Base-by-base conservation (phyloP, 1,140 invertebrate species). In the Aricia agestis region DNA sequence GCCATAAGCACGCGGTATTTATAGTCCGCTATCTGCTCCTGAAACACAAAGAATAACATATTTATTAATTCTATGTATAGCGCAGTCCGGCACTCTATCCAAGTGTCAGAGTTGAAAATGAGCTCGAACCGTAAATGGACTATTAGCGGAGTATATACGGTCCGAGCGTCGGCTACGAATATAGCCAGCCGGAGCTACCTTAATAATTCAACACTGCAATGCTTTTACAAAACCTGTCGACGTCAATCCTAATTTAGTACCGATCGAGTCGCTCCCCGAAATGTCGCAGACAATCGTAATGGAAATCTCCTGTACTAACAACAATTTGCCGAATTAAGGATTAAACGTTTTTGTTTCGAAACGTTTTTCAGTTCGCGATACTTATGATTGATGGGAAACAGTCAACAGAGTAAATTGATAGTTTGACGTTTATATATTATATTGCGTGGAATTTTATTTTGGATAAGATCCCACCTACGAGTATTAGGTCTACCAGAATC, bases 181-280 rank as follows among this genome's bases (percentile, higher is more conserved):
- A 90, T 91, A 91, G 80, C 85, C 83, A 85, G 86, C 80, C 86
- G 69, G 82, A 85, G 81, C 83, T 83, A 80, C 81, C 87, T 90
- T 89, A 90, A 91, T 90, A 91, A 91, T 91, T 91, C 87, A 91
- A 89, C 89, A 89, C 81, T 87, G 89, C 89, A 90, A 91, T 91
- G 89, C 89, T 91, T 91, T 91, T 90, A 91, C 89, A 91, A 90
- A 90, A 90, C 86, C 85, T 91, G 89, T 91, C 89, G 80, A 71
- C 86, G 89, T 90, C 89, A 91, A 85, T 91, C 86, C 82, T 91
- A 87, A 91, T 91, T 91, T 91, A 82, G 82, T 78, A 72, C 77
- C 84, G 83, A 89, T 89, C 86, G 86, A 83, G 78, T 81, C 85
- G 86, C 83, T 86, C 87, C 82, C 76, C 74, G 77, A 79, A 87